A percentile compares a stretch with the other conserved stretches of the same genome.
Evolutionary conservation across 1,140 invertebrate species (phyloP).

Genomic region (Chironomus tepperi): DNA sequence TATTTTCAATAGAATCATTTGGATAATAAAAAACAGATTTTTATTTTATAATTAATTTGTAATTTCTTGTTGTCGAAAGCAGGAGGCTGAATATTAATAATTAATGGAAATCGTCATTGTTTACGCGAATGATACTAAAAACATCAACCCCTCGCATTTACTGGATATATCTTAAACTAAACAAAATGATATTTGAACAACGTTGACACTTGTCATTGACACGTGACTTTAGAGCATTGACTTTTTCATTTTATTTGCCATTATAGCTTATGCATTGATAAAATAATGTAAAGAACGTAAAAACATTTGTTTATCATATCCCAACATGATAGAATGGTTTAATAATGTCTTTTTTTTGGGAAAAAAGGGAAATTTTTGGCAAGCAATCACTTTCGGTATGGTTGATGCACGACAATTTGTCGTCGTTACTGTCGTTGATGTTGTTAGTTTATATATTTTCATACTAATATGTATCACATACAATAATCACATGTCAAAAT

Average conservation of each 20-base stretch:
- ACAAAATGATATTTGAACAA: conserved; percentile 14
- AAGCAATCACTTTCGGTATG: background rate
- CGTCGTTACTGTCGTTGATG: background rate
- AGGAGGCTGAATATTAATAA: conserved; percentile 3
- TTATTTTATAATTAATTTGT: conserved; percentile 10
- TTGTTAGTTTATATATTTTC: no score
- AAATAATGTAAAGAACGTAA: background rate
- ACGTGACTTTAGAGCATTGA: conserved; percentile 6
- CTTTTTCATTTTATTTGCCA: conserved; percentile 1
- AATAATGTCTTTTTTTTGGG: background rate
- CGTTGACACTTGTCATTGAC: conserved; percentile 11
- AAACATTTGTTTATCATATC: conserved; percentile 14
- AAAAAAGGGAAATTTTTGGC: background rate
- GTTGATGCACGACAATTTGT: background rate
- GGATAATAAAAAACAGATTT: conserved; percentile 9
- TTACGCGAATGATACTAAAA: background rate
- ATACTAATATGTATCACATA: no score
- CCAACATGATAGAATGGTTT: background rate
- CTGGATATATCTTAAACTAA: background rate
- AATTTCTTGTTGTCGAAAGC: conserved; percentile 10
- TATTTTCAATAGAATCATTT: background rate
- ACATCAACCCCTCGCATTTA: background rate
- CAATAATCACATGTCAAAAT: no score
- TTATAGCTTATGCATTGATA: background rate
- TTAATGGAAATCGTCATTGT: conserved; percentile 1